Evolutionary conservation across 2,888 invertebrate species (phyloP), one percentile per base, ranked within the genome.

Genomic region (Craniophora ligustri): DNA sequence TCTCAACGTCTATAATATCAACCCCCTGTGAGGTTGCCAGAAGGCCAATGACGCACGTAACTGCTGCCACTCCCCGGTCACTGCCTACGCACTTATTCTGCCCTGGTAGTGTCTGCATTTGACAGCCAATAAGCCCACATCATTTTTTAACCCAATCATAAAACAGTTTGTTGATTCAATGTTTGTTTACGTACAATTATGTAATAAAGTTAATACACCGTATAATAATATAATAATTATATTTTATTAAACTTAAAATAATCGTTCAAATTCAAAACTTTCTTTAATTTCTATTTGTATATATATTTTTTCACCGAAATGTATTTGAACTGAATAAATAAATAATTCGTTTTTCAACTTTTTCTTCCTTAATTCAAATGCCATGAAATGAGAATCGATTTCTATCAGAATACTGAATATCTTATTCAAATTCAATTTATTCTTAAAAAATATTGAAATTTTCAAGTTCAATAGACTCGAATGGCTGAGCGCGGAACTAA

Each of bases 61-160:
- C 46, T 31, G 15, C 36, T 53, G 57, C 34, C 64, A 38, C 49
- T 50, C 75, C 61, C 49, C 58, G 47, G 53, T 62, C 63, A 67
- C 73, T 67, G 51, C 58, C 65, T 66, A 67, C 55, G 40, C 55
- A 44, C 42, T 76, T 57, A 76, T 87, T 70, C 50, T 67, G 51
- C 59, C 84, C 86, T 84, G 72, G 83, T 87, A 80, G 55, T 63
- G 42, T 55, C 75, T 86, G 87, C 72, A 70, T 44, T 71, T 69
- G 85, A 86, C 87, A 84, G 75, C 73, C 77, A 77, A 75, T 79
- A 81, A 78, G 69, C 77, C 73, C 67, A 58, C 64, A 53, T 65
- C 35, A 50, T 23, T 28, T 71, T 49, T 53, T 51, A 18, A 41
- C 46, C 38, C 16, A 4, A 14, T 49, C 23, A 44, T 35, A 32